phyloP scores from a whole-genome alignment of 2,888 invertebrate genomes.

The Eristalis pertinax region DNA sequence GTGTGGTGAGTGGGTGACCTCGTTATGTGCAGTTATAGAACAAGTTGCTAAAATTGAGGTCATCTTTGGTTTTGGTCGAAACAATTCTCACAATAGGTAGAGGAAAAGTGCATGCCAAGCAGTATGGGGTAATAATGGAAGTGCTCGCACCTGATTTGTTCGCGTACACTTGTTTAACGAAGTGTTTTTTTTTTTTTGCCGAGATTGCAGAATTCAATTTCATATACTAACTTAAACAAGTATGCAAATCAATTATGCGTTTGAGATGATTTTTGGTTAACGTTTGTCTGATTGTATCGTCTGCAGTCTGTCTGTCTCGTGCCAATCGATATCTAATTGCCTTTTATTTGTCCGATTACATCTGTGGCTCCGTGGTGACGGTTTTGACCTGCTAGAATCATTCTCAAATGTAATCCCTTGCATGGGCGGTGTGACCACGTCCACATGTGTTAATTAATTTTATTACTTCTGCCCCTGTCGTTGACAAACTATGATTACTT shows the following conservation, averaged over 20 bases:
- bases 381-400: too few species aligned
- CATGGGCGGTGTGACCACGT: too few species aligned
- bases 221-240: background rate
- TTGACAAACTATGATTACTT: too few species aligned
- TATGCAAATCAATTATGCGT: background rate
- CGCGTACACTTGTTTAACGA: slow-evolving; percentile 18
- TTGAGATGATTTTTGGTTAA: background rate
- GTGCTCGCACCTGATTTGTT: slow-evolving; percentile 33
- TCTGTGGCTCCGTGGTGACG: too few species aligned
- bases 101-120: slow-evolving; percentile 51
- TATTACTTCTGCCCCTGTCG: too few species aligned
- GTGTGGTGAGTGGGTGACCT: slow-evolving; percentile 19
- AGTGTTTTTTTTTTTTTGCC: slow-evolving; percentile 37
- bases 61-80: slow-evolving; percentile 28
- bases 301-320: too few species aligned
- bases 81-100: slow-evolving; percentile 19
- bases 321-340: background rate
- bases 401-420: too few species aligned
- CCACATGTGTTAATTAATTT: too few species aligned
- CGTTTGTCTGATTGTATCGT: background rate
- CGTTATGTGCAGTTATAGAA: slow-evolving; percentile 61
- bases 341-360: background rate
- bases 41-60: slow-evolving; percentile 50
- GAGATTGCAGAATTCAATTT: slow-evolving; percentile 25
- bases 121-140: slow-evolving; percentile 32